Evolutionary conservation across 1,140 invertebrate species (phyloP).

Genomic region (Paramacrobiotus metropolitanus): DNA sequence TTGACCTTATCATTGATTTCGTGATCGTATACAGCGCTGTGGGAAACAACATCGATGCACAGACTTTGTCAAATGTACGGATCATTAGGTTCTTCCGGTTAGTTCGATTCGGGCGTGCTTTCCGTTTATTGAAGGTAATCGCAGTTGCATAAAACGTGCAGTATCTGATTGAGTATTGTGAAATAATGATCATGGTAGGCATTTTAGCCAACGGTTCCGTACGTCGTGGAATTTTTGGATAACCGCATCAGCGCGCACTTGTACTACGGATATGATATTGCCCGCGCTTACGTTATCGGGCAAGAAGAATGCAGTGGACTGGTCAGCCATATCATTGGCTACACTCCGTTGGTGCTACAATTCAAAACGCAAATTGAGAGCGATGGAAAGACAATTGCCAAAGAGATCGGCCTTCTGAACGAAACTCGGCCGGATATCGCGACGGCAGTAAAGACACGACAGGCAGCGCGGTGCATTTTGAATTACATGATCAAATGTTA

Average conservation of each 20-base stretch:
- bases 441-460: conserved; percentile 25
- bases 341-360: conserved; percentile 16
- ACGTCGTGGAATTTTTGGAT: conserved; percentile 17
- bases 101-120: conserved; percentile 5
- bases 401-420: conserved; percentile 22
- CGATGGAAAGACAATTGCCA: conserved; percentile 17
- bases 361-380: conserved; percentile 16
- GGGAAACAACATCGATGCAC: conserved; percentile 8
- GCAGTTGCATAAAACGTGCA: conserved; percentile 14
- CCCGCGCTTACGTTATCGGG: conserved; percentile 19
- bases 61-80: conserved; percentile 4
- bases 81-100: conserved; percentile 11
- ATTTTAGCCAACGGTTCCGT: conserved; percentile 15
- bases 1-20: conserved; percentile 16
- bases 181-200: not conserved
- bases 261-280: conserved; percentile 21
- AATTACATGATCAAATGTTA: conserved; percentile 23
- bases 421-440: conserved; percentile 25
- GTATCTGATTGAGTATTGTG: conserved; percentile 12
- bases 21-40: not conserved
- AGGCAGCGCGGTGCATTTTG: conserved; percentile 24
- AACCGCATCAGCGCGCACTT: conserved; percentile 17
- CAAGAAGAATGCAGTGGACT: conserved; percentile 20
- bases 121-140: conserved; percentile 13
- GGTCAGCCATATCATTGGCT: conserved; percentile 20